Evolutionary conservation across 1,140 invertebrate genomes (phyloP).

Genomic region (Pinna nobilis): DNA sequence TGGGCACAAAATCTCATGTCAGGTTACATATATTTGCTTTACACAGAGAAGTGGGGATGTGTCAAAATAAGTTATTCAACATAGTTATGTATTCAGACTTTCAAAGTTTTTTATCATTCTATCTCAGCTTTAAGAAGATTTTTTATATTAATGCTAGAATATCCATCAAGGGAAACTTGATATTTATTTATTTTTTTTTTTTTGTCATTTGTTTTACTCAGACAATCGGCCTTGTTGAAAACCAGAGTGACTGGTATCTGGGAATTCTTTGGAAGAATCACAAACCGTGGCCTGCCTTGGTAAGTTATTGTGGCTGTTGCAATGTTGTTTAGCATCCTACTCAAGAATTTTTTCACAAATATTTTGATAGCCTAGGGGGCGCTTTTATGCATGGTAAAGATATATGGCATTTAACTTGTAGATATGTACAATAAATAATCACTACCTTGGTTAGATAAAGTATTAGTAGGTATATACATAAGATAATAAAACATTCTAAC

Average conservation of each 20-base stretch:
- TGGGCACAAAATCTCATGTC: no score
- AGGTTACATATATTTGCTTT: no score
- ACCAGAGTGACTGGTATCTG: slow-evolving; percentile 95
- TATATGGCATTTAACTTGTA: no score
- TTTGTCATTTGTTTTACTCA: slow-evolving; percentile 68
- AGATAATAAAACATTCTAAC: neutral
- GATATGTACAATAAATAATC: no score
- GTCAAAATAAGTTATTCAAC: no score
- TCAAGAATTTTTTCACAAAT: no score
- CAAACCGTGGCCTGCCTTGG: slow-evolving; percentile 90
- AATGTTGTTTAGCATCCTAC: no score
- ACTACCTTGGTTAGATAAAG: neutral
- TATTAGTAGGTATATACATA: neutral
- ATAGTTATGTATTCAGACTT: no score
- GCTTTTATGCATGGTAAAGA: no score
- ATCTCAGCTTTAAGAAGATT: neutral
- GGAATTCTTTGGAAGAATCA: slow-evolving; percentile 85
- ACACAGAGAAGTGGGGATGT: no score
- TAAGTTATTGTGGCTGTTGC: slow-evolving; percentile 67
- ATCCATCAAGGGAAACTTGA: neutral
- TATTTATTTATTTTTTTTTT: neutral
- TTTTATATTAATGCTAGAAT: neutral
- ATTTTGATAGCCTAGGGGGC: neutral
- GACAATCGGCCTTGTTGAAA: slow-evolving; percentile 91
- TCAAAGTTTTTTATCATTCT: no score